Conservation (phyloP, 2,888 invertebrate genomes). For the Hyalella azteca region DNA sequence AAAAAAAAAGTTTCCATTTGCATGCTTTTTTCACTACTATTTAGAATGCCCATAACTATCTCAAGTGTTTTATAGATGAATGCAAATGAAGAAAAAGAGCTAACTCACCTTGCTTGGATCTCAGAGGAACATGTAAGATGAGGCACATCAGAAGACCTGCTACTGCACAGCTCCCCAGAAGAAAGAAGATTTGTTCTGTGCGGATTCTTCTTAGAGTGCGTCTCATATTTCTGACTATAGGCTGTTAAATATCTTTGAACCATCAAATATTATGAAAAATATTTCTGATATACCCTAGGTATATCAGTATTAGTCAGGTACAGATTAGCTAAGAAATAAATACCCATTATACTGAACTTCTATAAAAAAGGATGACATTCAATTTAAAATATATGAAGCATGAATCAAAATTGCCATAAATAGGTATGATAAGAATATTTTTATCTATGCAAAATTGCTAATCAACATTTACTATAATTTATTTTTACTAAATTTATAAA, state of each 20-base stretch:
- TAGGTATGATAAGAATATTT: background rate
- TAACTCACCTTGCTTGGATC: slow-evolving; percentile 5
- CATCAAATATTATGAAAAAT: background rate
- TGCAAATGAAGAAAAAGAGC: background rate
- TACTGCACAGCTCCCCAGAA: background rate
- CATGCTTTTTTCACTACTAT: background rate
- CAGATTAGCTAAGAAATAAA: background rate
- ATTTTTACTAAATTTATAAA: too few relatives aligned
- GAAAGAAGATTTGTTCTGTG: background rate
- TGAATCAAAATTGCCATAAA: background rate
- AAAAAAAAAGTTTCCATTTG: background rate
- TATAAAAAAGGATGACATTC: background rate
- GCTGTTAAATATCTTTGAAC: background rate
- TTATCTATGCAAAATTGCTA: background rate
- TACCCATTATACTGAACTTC: background rate
- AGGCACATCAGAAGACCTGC: slow-evolving; percentile 4
- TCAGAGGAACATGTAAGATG: background rate
- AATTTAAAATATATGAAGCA: background rate
- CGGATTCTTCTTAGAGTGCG: background rate
- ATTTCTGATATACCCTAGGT: background rate
- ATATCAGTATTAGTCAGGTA: background rate
- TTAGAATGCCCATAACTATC: background rate
- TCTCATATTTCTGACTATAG: background rate
- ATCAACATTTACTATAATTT: background rate
- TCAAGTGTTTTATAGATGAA: background rate